Evolutionary conservation across 2,113 vertebrate species (phyloP).

Genomic region (Saimiri boliviensis): DNA sequence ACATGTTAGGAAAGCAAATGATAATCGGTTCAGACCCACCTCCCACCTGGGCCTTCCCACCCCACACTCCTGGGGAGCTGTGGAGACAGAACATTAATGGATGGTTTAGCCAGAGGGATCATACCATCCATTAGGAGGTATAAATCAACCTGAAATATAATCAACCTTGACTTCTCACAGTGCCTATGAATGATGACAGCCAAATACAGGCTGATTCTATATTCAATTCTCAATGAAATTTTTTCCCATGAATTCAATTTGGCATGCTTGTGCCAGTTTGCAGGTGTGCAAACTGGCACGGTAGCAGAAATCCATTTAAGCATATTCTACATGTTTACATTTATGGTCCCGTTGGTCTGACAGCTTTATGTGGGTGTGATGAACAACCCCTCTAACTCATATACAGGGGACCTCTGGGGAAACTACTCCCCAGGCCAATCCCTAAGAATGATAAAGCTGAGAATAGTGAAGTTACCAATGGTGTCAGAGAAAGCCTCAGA

Average conservation of each 20-base stretch:
- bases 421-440: not conserved
- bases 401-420: not conserved
- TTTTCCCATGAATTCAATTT: not conserved
- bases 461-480: not conserved
- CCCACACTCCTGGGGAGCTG: not conserved
- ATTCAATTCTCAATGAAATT: constrained; percentile 19
- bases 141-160: constrained; percentile 75
- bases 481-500: constrained; percentile 23
- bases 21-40: not conserved
- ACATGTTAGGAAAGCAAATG: constrained; percentile 43
- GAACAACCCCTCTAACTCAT: not conserved
- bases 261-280: not conserved
- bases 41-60: not conserved
- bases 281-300: not conserved
- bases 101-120: constrained; percentile 59
- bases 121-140: not conserved
- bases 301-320: constrained; percentile 4
- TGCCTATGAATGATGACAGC: constrained; percentile 59
- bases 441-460: not conserved
- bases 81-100: constrained; percentile 39
- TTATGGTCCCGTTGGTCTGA: not conserved
- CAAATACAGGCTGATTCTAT: constrained; percentile 30
- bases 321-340: constrained; percentile 17
- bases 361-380: constrained; percentile 28
- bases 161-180: constrained; percentile 57